Base-by-base conservation (phyloP, 2,797 vertebrate genomes). In the Molossus alvarezi region DNA sequence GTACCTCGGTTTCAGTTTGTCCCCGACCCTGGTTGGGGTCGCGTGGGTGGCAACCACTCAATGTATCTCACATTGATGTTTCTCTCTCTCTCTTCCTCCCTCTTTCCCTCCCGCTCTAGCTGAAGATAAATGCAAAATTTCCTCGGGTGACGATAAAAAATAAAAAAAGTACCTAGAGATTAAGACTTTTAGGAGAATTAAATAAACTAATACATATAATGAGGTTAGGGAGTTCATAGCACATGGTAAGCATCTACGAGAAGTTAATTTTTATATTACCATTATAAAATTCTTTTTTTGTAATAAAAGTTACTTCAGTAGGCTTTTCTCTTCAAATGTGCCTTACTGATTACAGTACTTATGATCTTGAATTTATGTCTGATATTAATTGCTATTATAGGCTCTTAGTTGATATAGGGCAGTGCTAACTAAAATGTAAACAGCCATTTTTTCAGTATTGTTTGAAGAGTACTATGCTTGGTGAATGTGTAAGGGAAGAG, bases 181-280 rank as follows among this genome's bases (percentile, higher is more conserved):
- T 25, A 60, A 25, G 23, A 75, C 41, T 51, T 12, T 62, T 77
- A 60, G 29, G 48, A 93, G 10, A 91, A 72, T 85, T 85, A 95
- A 91, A 71, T 86, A 33, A 91, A 83, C 69, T 77, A 64, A 91
- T 73, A 73, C 6, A 20, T 17, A 81, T 37, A 90, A 93, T 67
- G n/a, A 90, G 8, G 45, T 88, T 64, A 75, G 41, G 29, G 7
- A 45, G 23, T 10, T 92, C 15, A 27, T 77, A 83, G 15, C 15
- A 48, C 58, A 92, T 53, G 18, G 11, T 73, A 76, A 67, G 6
- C 37, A 69, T 37, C 9, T 9, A 83, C 75, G 88, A 48, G 23
- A 62, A 76, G 14, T 53, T 79, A 79, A 80, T 60, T 71, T 58
- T 71, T 84, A 81, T 25, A 51, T 81, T 85, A 76, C 9, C 25